Evolutionary conservation across 2,888 invertebrate genomes (phyloP).

Genomic region (Punctoribates punctum): DNA sequence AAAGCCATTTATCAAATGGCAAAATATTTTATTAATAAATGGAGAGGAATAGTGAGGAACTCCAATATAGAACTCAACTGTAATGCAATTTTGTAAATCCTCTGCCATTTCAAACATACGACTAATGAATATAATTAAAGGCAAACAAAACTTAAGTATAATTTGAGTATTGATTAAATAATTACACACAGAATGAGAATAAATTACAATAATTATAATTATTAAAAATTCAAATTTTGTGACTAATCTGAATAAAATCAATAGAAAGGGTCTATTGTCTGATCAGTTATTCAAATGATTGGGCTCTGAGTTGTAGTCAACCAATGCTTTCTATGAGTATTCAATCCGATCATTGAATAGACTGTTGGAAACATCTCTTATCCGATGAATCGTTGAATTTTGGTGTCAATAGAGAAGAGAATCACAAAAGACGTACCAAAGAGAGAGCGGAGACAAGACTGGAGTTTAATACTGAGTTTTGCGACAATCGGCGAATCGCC

Average conservation of each 20-base stretch:
- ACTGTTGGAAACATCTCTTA: constrained; percentile 3
- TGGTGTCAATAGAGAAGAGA: not conserved
- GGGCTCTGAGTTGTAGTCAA: not conserved
- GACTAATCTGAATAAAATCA: not conserved
- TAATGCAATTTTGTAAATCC: not conserved
- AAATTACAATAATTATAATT: not conserved
- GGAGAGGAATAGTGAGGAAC: no score
- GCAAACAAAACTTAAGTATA: not conserved
- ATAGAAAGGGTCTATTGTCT: not conserved
- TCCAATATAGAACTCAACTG: not conserved
- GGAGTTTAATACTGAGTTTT: not conserved
- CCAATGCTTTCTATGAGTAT: not conserved
- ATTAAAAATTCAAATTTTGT: not conserved
- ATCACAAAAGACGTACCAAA: not conserved
- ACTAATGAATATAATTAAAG: not conserved
- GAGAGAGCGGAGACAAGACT: not conserved
- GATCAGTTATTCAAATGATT: not conserved
- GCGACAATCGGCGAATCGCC: not conserved
- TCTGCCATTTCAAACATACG: not conserved
- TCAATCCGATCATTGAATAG: not conserved
- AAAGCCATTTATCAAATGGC: constrained; percentile 32
- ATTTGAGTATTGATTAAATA: not conserved
- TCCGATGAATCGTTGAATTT: constrained; percentile 20
- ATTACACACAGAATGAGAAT: not conserved
- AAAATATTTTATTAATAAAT: constrained; percentile 17